These are phyloP conservation scores for Achatina immaculata DNA, from an alignment of 1,140 invertebrate genomes.

Conservation along the genomic window DNA sequence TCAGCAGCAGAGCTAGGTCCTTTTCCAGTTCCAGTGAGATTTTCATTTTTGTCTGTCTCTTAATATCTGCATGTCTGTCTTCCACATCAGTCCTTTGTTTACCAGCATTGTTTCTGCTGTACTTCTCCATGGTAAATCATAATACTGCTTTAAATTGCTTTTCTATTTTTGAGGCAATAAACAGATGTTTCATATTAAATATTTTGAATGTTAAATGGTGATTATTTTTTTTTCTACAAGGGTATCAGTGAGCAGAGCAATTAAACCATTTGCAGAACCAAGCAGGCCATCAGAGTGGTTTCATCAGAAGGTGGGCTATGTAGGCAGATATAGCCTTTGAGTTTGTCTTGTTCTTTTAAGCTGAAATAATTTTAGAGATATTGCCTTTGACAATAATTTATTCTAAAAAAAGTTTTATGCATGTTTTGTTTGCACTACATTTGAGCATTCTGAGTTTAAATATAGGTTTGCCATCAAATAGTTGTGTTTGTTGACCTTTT, in stretches of 20 bases:
- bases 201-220: too few relatives aligned
- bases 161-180: too few relatives aligned
- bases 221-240: slow-evolving; percentile 60
- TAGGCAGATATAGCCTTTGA: neutral
- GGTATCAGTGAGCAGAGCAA: slow-evolving; percentile 87
- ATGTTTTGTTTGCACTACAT: neutral
- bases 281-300: slow-evolving; percentile 89
- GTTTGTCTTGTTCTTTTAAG: neutral
- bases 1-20: too few relatives aligned
- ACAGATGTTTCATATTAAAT: too few relatives aligned
- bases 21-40: too few relatives aligned
- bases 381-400: neutral
- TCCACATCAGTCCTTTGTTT: too few relatives aligned
- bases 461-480: neutral
- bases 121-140: too few relatives aligned
- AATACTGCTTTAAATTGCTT: too few relatives aligned
- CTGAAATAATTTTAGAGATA: neutral
- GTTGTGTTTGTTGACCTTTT: slow-evolving; percentile 12
- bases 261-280: slow-evolving; percentile 79
- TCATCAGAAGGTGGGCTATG: slow-evolving; percentile 79
- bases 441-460: neutral
- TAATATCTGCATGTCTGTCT: too few relatives aligned
- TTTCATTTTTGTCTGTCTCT: too few relatives aligned
- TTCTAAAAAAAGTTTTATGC: neutral
- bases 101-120: too few relatives aligned